Evolutionary conservation across 2,797 vertebrate genomes (phyloP).

Genomic region (Erethizon dorsatum): DNA sequence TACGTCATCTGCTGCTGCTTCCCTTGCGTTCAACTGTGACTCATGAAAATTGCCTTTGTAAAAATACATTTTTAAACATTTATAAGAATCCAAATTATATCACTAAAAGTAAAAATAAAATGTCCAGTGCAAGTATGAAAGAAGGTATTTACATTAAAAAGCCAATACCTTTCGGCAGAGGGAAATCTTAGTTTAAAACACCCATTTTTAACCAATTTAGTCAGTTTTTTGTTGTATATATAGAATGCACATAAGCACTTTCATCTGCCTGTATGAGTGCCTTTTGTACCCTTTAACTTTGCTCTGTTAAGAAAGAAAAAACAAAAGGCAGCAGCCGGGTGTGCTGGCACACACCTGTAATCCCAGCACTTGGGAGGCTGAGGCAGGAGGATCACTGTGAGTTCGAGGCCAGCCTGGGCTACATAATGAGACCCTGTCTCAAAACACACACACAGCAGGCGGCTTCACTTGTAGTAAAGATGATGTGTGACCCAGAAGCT

Average conservation of each 20-base stretch:
- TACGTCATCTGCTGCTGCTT: not conserved
- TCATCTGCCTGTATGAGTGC: not conserved
- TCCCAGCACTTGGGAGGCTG: no score
- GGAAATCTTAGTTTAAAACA: constrained; percentile 9
- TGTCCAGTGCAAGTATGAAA: not conserved
- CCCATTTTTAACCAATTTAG: not conserved
- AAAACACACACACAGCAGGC: no score
- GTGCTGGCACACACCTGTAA: no score
- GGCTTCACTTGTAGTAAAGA: not conserved
- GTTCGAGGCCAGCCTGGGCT: no score
- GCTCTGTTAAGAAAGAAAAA: not conserved
- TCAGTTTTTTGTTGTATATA: not conserved
- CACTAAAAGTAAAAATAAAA: constrained; percentile 27
- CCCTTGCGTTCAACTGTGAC: not conserved
- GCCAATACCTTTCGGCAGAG: not conserved
- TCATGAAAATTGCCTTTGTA: constrained; percentile 19
- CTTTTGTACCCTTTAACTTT: not conserved
- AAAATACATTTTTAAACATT: constrained; percentile 17
- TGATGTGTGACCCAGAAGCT: not conserved
- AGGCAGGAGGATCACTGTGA: no score
- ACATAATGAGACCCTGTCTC: no score
- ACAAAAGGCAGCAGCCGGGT: not conserved
- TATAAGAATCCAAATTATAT: constrained; percentile 20
- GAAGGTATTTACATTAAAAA: not conserved
- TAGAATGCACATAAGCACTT: not conserved